A percentile compares a stretch with the other conserved stretches of the same genome.
Evolutionary conservation across 2,888 invertebrate genomes (phyloP).

Genomic region (Acronicta psi): DNA sequence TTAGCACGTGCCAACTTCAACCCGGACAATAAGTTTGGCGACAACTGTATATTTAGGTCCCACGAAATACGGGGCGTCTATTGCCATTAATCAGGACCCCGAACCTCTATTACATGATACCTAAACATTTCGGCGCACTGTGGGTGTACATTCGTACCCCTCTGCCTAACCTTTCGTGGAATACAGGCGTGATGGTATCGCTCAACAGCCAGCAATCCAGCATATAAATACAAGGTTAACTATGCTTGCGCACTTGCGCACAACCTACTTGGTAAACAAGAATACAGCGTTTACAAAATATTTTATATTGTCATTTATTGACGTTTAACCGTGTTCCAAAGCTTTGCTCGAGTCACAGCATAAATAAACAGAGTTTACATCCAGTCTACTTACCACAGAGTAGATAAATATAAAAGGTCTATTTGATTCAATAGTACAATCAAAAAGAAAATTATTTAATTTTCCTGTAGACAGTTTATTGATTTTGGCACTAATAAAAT

Average conservation of each 20-base stretch:
- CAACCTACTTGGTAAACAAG: slow-evolving; percentile 18
- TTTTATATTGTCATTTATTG: slow-evolving; percentile 30
- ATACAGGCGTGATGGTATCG: neutral
- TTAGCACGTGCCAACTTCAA: no score
- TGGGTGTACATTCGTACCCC: no score
- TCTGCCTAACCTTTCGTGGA: neutral
- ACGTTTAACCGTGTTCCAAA: slow-evolving; percentile 28
- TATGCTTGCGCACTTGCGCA: neutral
- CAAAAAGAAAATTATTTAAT: no score
- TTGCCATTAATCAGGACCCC: no score
- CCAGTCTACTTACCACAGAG: slow-evolving; percentile 1
- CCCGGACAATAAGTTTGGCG: no score
- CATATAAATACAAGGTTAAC: neutral
- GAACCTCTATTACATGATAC: no score
- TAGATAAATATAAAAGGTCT: slow-evolving; percentile 14
- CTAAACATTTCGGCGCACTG: no score
- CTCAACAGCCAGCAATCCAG: no score
- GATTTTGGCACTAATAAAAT: no score
- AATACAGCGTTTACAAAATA: slow-evolving; percentile 6
- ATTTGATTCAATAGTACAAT: neutral
- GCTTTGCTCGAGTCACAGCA: slow-evolving; percentile 4
- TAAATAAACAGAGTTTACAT: slow-evolving; percentile 14
- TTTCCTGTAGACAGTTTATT: no score
- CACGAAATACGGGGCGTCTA: no score
- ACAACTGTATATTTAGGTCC: no score